A percentile compares a stretch with the other conserved stretches of the same genome.
These are phyloP conservation scores for Solea senegalensis DNA, from an alignment of 2,113 vertebrate genomes.

Conservation along the genomic window DNA sequence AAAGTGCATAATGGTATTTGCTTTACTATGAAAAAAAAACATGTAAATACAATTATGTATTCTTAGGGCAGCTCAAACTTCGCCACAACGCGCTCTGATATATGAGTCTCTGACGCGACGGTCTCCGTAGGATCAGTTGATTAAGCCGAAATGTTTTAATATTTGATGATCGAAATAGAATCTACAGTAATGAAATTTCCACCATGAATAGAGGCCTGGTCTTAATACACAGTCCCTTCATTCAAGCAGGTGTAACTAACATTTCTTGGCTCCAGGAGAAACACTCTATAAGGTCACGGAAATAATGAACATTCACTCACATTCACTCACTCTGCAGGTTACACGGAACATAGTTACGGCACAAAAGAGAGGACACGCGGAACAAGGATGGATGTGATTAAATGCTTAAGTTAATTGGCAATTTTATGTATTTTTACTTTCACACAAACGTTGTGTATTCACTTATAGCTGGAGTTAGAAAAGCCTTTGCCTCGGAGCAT, in stretches of 20 bases:
- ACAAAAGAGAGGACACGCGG: too few species aligned
- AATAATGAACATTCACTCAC: not conserved
- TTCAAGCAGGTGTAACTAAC: conserved; percentile 69
- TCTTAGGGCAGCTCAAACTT: conserved; percentile 17
- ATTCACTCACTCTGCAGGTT: not conserved
- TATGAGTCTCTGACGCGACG: conserved; percentile 24
- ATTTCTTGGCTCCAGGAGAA: conserved; percentile 46
- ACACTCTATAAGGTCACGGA: conserved; percentile 47
- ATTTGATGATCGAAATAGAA: conserved; percentile 93
- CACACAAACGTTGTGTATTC: not conserved
- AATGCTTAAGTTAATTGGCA: too few species aligned
- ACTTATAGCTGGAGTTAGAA: not conserved
- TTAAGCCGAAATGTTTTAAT: conserved; percentile 85
- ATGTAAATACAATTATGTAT: not conserved
- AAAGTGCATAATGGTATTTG: not conserved
- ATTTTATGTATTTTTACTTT: too few species aligned
- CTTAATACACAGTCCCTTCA: conserved; percentile 59
- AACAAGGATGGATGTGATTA: too few species aligned
- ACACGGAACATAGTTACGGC: too few species aligned
- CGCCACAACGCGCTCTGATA: conserved; percentile 29
- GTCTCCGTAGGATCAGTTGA: conserved; percentile 52
- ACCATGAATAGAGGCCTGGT: conserved; percentile 85
- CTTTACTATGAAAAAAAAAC: not conserved
- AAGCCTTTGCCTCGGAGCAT: not conserved
- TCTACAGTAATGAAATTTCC: conserved; percentile 91